These are phyloP conservation scores for Aviceda subcristata DNA, from an alignment of 2,113 vertebrate genomes.

Conservation along the genomic window DNA sequence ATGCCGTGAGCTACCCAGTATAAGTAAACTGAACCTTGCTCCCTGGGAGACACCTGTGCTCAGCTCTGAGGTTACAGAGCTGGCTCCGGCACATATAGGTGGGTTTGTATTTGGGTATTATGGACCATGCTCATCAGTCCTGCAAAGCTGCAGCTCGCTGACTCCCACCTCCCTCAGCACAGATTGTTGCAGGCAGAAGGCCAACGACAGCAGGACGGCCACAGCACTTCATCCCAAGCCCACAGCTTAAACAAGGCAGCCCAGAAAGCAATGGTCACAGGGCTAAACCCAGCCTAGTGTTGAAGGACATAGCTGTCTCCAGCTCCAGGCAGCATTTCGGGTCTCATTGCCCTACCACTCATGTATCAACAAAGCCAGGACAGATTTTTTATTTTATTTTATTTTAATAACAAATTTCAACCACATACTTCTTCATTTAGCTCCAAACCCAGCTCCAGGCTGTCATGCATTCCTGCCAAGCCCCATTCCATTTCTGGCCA, in stretches of 20 bases:
- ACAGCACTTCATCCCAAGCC: not conserved
- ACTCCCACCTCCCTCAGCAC: not conserved
- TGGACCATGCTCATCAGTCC: accelerated
- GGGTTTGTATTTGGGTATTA: not conserved
- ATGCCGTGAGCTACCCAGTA: not conserved
- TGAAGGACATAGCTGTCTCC: not conserved
- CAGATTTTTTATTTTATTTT: not conserved
- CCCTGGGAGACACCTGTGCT: not conserved
- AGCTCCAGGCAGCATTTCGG: not conserved
- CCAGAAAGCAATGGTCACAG: not conserved
- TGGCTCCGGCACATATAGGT: accelerated
- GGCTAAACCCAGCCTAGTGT: not conserved
- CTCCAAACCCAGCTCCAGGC: not conserved
- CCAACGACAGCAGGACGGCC: not conserved
- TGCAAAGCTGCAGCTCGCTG: not conserved
- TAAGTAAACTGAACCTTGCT: not conserved
- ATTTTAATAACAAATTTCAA: not conserved
- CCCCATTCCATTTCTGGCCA: no score
- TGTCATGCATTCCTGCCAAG: not conserved
- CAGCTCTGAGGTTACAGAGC: not conserved
- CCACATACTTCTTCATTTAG: accelerated
- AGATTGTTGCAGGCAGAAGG: accelerated
- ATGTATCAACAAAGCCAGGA: not conserved
- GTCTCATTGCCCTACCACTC: not conserved
- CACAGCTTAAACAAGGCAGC: not conserved